Conservation (phyloP, 2,797 vertebrate genomes). For the Synanceia verrucosa region DNA sequence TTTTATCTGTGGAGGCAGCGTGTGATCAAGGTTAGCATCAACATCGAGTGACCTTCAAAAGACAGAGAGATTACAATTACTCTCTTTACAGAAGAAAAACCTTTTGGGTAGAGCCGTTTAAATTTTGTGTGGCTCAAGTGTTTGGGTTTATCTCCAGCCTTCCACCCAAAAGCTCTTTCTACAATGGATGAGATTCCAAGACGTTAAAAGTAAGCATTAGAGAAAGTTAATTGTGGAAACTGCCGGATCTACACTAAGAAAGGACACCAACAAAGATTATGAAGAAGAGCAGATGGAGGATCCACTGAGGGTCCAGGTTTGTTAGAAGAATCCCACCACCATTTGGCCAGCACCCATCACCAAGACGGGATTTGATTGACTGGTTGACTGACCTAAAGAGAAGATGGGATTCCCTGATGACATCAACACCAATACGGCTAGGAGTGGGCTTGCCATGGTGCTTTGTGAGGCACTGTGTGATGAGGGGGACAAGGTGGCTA, state of each 20-base stretch:
- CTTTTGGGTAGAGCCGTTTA: slow-evolving; percentile 41
- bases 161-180: slow-evolving; percentile 57
- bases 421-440: slow-evolving; percentile 2
- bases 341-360: slow-evolving; percentile 61
- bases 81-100: slow-evolving; percentile 37
- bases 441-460: neutral
- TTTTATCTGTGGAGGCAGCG: slow-evolving; percentile 49
- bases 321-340: slow-evolving; percentile 64
- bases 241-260: slow-evolving; percentile 24
- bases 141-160: neutral
- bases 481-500: slow-evolving; percentile 1
- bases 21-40: slow-evolving; percentile 48
- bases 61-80: slow-evolving; percentile 30
- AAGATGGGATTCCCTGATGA: slow-evolving; percentile 31
- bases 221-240: slow-evolving; percentile 6
- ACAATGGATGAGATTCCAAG: neutral
- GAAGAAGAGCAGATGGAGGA: neutral
- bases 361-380: slow-evolving; percentile 26
- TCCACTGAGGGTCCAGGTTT: slow-evolving; percentile 14
- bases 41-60: slow-evolving; percentile 54
- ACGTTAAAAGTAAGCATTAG: slow-evolving; percentile 3
- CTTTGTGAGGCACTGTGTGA: neutral
- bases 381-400: slow-evolving; percentile 71
- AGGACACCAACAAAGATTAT: slow-evolving; percentile 1
- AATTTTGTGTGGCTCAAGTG: neutral